Evolutionary conservation across 2,888 invertebrate genomes (phyloP), one percentile per base, ranked within the genome.

Genomic region (Xestia xanthographa): DNA sequence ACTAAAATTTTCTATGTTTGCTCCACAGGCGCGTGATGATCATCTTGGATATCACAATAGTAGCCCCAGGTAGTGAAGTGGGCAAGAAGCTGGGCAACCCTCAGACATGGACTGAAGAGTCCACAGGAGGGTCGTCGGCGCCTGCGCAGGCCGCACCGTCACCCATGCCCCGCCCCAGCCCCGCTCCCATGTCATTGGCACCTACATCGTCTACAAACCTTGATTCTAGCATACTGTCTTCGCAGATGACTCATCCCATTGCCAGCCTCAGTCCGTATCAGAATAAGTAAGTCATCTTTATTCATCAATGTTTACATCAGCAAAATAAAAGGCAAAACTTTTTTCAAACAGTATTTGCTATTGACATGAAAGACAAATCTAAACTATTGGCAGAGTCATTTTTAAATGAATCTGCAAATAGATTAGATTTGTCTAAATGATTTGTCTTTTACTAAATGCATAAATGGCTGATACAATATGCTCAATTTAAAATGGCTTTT

Each of bases 211-310:
- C 92, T 68, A 68, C 80, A 66, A 88, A 91, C 85, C 70, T 97
- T 0, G 97, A 97, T 85, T 87, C 91, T 1, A 96, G 95, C 92
- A 56, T 94, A 86, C 81, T 97, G 82, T 88, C 95, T 86, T 91
- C 97, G 66, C 96, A 97, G 85, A 94, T 97, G 92, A 97, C 97
- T 41, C 97, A 98, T 93, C 98, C 99, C 0, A 99, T 99, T 88
- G 97, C 97, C 26, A 98, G 98, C 87, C 97, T 99, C 20, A 99
- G 98, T 87, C 99, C 99, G 1, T 99, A 99, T 93, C 99, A 99
- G 91, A 99, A 99, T 94, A 98, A 98, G 98, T 98, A 93, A 94
- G 95, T 92, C 71, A 68, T 20, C 5, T 41, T 41, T 58, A 20
- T 50, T 29, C 1, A 20, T 29, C 1, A 0, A 60, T 0, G 4